Evolutionary conservation across 2,113 vertebrate genomes (phyloP), one percentile per base, ranked within the genome.

Genomic region (Tauraco erythrolophus): DNA sequence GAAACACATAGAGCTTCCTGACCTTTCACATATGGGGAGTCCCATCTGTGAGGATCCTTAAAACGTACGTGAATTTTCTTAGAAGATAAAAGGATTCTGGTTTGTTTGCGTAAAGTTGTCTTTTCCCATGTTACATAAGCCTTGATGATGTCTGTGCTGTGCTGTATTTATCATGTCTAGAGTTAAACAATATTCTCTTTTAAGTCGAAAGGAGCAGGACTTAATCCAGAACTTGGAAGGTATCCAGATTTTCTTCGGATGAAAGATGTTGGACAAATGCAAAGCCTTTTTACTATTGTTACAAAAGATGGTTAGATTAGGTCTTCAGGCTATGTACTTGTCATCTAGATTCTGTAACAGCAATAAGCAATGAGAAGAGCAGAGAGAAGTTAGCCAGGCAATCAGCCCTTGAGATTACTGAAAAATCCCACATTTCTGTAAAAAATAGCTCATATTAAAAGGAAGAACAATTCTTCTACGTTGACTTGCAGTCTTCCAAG

Each of bases 231-330:
- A 68, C 46, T 72, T 88, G 92, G 92, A 81, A 79, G 66, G 78
- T 30, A 68, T 90, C 88, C 92, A 93, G 39, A 74, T 45, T 92
- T 88, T 15, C n/a, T 94, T 85, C 16, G 15, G 61, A 88, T 82
- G 39, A 95, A 95, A 84, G 41, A 93, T 19, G 16, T 24, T 92
- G 82, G 58, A 85, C 61, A 90, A 94, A 71, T 4, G 18, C 45
- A 95, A 95, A 93, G 81, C 65, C 57, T 75, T 93, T 92, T 93
- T 68, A 85, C 74, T 88, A 33, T 31, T 78, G 54, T 37, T 82
- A 78, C 30, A 79, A 88, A 92, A 82, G 25, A 82, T 0, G 19
- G 60, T 30, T 71, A 51, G 84, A 75, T 68, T n/a, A 71, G 56
- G 25, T 88, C 82, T 82, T 51, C 24, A 6, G 82, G 84, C 74